phyloP scores from a whole-genome alignment of 2,113 vertebrate genomes.

The Nibea coibor region DNA sequence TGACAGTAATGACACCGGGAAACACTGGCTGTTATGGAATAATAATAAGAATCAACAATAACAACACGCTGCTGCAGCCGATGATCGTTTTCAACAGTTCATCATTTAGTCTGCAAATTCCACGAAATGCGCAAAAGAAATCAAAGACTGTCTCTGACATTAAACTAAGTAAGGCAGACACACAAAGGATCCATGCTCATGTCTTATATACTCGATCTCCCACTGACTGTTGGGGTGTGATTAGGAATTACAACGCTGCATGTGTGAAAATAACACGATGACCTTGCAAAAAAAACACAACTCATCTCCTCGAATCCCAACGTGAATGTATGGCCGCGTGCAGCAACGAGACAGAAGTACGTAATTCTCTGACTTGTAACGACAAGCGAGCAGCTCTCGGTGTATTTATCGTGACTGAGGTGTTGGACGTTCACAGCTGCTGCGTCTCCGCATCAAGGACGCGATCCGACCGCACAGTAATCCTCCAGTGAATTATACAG shows the following conservation, averaged over 20 bases:
- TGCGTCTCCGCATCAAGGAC: conserved; percentile 65
- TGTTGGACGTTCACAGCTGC: conserved; percentile 14
- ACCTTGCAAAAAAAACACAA: neutral
- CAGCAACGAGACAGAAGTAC: neutral
- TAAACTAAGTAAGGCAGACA: too few relatives aligned
- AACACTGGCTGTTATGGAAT: neutral
- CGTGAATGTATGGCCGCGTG: neutral
- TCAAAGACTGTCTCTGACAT: too few relatives aligned
- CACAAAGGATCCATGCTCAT: too few relatives aligned
- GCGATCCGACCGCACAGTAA: conserved; percentile 22
- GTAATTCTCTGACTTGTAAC: conserved; percentile 18
- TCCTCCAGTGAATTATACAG: conserved; percentile 63
- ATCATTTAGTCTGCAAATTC: too few relatives aligned
- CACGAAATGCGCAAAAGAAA: too few relatives aligned
- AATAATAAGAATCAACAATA: neutral
- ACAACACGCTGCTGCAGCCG: neutral
- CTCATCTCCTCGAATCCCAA: neutral
- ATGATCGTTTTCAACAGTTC: neutral
- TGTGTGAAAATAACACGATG: neutral
- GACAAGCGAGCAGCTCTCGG: neutral
- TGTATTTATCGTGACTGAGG: conserved; percentile 28
- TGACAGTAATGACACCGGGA: neutral
- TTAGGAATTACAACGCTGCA: too few relatives aligned
- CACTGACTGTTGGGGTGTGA: too few relatives aligned
- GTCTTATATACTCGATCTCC: too few relatives aligned